Evolutionary conservation across 2,888 invertebrate genomes (phyloP), one percentile per base, ranked within the genome.

Genomic region (Dorcus parallelipipedus): DNA sequence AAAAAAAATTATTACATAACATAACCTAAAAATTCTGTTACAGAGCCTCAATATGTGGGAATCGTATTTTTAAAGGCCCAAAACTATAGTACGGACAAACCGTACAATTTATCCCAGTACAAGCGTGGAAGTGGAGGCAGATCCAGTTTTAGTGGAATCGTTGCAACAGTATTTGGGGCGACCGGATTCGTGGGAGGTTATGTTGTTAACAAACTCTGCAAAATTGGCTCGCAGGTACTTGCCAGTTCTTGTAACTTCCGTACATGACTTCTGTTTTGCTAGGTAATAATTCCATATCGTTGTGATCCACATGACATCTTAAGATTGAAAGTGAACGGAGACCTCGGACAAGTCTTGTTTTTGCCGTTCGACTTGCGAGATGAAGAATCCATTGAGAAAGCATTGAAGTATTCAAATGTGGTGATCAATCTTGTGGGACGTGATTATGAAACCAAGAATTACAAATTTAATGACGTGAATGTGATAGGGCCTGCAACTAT

Each of bases 111-210:
- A 54, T 83, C 89, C 7, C 79, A 85, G 0, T 82, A 92, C 73
- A 92, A 89, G 76, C 82, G 90, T 64, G 95, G 94, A 33, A 91
- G 93, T 17, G 95, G 94, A 9, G 98, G 97, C 14, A 87, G 99
- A 39, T 91, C 92, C 67, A 97, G 97, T 73, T 99, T 98, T 78
- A 98, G 92, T 80, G 99, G 99, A 0, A 84, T 93, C 55, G 95
- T 98, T 2, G 95, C 94, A n/a, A 99, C 99, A n/a, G 91, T 99
- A 1, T 97, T 98, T 77, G 98, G 98, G 52, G 86, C 87, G 56
- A 88, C 89, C 39, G 98, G 98, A 2, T 95, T 94, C 72, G 79
- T 97, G 0, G 99, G 98, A 0, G 83, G 87, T 64, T 89, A 90
- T 81, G 86, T 98, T 10, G 89, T 91, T 76, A 97, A 95, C 75